These are phyloP conservation scores for Euplagia quadripunctaria DNA, from an alignment of 2,888 invertebrate species.

Conservation along the genomic window DNA sequence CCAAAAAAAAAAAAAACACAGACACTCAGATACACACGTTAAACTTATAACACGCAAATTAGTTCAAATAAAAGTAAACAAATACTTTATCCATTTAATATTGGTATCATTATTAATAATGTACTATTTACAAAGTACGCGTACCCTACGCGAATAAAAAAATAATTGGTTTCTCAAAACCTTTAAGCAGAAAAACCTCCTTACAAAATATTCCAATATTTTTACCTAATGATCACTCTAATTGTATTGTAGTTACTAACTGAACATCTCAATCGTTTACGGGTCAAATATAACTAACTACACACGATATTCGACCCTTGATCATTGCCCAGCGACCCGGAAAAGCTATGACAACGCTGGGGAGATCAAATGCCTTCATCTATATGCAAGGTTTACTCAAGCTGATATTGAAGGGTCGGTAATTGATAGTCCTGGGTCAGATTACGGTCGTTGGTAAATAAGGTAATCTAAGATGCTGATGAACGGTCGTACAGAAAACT, in stretches of 20 bases:
- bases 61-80: too few relatives aligned
- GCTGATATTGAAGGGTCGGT: constrained; percentile 14
- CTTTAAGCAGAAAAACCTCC: not conserved
- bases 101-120: too few relatives aligned
- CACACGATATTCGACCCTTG: constrained; percentile 16
- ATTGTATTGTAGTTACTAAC: constrained; percentile 1
- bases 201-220: not conserved
- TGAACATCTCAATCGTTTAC: constrained; percentile 10
- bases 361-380: constrained; percentile 23
- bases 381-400: constrained; percentile 15
- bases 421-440: constrained; percentile 12
- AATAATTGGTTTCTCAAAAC: too few relatives aligned
- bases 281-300: constrained; percentile 13
- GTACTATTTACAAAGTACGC: too few relatives aligned
- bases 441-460: constrained; percentile 8
- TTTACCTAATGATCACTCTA: not conserved
- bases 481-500: not conserved
- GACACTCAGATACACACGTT: too few relatives aligned
- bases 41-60: too few relatives aligned
- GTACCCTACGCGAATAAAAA: too few relatives aligned
- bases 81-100: too few relatives aligned
- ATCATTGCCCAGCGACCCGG: constrained; percentile 21
- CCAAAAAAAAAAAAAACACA: too few relatives aligned
- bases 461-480: constrained; percentile 5
- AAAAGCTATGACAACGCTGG: constrained; percentile 15